Evolutionary conservation across 2,888 invertebrate species (phyloP), one percentile per base, ranked within the genome.

Genomic region (Eupsilia transversa): DNA sequence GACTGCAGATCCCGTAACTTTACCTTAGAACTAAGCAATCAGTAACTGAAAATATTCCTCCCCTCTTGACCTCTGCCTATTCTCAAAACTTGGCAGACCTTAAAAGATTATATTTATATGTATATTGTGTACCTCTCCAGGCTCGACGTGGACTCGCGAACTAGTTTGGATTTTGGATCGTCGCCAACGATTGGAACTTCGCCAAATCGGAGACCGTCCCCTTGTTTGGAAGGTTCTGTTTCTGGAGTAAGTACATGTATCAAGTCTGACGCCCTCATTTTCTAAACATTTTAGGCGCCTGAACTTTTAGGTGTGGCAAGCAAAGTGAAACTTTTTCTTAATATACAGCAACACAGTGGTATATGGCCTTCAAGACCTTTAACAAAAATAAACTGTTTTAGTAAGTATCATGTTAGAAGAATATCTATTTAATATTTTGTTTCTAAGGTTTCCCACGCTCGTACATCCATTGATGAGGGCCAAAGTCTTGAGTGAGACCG

Each of bases 161-260:
- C 91, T 98, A 86, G 97, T 98, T 2, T 98, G 98, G 98, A 89
- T 98, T 98, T 2, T 98, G 98, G 98, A 89, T 98, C 74, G 88
- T 98, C 38, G 96, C 96, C 5, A 98, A 98, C 88, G 92, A 97
- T 87, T 94, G 98, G 83, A 96, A 98, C 90, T 98, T 97, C 87
- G 93, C 97, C 61, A 96, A 93, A 74, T 97, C 97, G 0, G 93
- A 93, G 33, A 90, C 93, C 49, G 92, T 93, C 30, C 94, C 96
- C 0, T 92, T 98, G 0, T 90, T 94, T 0, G 93, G 97, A 66
- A 94, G 98, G 89, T 98, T 97, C 93, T 97, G 12, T 98, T 98
- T 90, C 93, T 98, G 49, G 98, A 98, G 98, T 98, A 94, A 97
- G 97, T 87, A 49, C 43, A 82, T 81, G 61, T 63, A 46, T 57